Percentiles rank a stretch among this genome's conserved stretches.
These are phyloP conservation scores for Pachyseris speciosa DNA, from an alignment of 64 coral and sea anemone genomes.

Conservation along the genomic window DNA sequence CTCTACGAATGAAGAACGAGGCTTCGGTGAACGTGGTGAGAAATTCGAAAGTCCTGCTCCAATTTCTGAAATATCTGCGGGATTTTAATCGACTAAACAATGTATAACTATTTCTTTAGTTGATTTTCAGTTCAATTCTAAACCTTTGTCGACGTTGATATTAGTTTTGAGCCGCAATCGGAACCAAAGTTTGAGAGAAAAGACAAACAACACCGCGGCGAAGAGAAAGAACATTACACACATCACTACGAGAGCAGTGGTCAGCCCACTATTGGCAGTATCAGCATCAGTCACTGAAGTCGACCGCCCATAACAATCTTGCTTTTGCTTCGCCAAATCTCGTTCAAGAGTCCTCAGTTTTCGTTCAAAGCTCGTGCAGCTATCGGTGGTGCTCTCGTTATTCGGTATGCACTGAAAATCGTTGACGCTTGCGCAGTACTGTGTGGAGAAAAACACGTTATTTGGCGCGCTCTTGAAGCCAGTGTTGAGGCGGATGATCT, in stretches of 20 bases:
- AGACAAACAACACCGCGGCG: neutral
- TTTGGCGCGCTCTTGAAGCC: constrained; percentile 70
- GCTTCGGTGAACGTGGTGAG: no score
- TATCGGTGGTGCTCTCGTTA: neutral
- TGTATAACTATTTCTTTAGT: neutral
- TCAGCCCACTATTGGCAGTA: neutral
- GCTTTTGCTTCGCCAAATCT: neutral
- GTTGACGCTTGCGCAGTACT: constrained; percentile 63
- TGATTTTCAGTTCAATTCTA: neutral
- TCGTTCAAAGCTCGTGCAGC: neutral
- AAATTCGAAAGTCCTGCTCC: no score
- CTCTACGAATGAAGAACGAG: no score
- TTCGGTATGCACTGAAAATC: constrained; percentile 67
- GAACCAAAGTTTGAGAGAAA: neutral
- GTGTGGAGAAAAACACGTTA: constrained; percentile 73
- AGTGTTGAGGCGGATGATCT: constrained; percentile 80
- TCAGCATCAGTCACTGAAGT: neutral
- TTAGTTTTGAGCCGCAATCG: neutral
- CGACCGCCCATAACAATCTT: neutral
- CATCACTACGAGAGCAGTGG: neutral
- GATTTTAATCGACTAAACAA: neutral
- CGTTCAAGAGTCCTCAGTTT: neutral
- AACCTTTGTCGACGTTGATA: neutral
- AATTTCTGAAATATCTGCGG: neutral
- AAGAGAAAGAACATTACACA: neutral